phyloP scores from a whole-genome alignment of 2,113 vertebrate genomes.

The Aphelocoma coerulescens region DNA sequence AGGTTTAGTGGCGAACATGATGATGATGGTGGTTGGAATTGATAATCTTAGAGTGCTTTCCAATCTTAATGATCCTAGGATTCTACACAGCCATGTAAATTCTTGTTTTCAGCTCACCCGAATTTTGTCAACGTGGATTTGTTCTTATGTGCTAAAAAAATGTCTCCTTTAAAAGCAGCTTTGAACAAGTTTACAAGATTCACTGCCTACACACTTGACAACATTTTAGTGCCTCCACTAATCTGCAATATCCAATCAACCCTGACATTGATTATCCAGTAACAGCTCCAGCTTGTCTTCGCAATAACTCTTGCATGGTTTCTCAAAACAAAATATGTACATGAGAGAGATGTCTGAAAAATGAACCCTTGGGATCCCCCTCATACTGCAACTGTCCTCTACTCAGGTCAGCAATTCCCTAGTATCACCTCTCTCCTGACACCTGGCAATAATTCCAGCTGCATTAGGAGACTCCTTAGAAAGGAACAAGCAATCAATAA shows the following conservation, averaged over 20 bases:
- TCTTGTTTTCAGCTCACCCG: neutral
- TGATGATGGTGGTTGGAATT: neutral
- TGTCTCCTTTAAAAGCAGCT: neutral
- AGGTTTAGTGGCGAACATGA: neutral
- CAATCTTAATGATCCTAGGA: neutral
- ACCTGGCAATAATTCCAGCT: neutral
- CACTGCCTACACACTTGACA: neutral
- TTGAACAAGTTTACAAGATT: neutral
- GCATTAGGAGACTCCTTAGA: neutral
- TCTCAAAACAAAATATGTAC: neutral
- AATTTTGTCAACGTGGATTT: neutral
- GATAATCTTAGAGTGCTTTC: neutral
- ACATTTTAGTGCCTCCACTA: neutral
- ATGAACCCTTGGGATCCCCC: neutral
- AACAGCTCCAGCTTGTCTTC: neutral
- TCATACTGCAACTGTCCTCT: neutral
- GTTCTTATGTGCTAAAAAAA: neutral
- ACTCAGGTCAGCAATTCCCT: neutral
- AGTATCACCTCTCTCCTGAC: neutral
- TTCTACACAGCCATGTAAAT: neutral
- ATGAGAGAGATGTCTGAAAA: neutral
- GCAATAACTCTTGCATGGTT: neutral
- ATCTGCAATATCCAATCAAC: neutral
- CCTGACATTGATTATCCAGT: neutral
- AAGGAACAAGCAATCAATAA: neutral